These are phyloP conservation scores for Microcebus griseorufus DNA, from an alignment of 2,113 vertebrate genomes.

Conservation along the genomic window DNA sequence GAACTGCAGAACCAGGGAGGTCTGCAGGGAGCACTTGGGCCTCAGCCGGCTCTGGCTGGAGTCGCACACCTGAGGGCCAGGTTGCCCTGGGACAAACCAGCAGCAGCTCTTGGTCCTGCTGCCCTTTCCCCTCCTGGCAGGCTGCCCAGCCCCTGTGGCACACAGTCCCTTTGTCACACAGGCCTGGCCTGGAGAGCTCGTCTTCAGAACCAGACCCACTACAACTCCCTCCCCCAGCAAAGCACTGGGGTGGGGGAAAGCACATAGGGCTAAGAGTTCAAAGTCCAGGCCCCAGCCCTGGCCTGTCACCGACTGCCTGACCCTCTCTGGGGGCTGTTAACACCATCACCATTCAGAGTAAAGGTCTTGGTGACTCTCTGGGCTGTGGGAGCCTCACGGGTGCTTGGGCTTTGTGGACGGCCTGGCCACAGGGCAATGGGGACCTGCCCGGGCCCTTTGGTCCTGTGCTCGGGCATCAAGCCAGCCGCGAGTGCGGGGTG, in stretches of 20 bases:
- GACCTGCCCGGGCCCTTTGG: neutral
- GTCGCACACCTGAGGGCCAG: neutral
- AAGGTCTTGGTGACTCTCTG: neutral
- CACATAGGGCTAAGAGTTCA: neutral
- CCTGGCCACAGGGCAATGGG: neutral
- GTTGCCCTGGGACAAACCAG: neutral
- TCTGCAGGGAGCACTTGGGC: neutral
- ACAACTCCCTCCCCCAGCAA: neutral
- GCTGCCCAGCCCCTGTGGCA: neutral
- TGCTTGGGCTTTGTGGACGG: neutral
- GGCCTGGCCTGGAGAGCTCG: neutral
- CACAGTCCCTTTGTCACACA: neutral
- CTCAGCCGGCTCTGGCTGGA: neutral
- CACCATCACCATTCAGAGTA: neutral
- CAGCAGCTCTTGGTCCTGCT: neutral
- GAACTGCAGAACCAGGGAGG: neutral
- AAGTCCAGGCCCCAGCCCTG: neutral
- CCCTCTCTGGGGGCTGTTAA: neutral
- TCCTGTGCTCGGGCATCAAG: slow-evolving; percentile 14
- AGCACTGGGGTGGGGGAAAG: slow-evolving; percentile 16
- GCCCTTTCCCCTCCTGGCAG: neutral
- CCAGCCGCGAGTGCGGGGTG: neutral
- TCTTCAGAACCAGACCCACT: neutral
- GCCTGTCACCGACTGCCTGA: neutral
- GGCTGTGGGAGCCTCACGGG: neutral